Evolutionary conservation across 2,797 vertebrate genomes (phyloP).

Genomic region (Ispidina picta): DNA sequence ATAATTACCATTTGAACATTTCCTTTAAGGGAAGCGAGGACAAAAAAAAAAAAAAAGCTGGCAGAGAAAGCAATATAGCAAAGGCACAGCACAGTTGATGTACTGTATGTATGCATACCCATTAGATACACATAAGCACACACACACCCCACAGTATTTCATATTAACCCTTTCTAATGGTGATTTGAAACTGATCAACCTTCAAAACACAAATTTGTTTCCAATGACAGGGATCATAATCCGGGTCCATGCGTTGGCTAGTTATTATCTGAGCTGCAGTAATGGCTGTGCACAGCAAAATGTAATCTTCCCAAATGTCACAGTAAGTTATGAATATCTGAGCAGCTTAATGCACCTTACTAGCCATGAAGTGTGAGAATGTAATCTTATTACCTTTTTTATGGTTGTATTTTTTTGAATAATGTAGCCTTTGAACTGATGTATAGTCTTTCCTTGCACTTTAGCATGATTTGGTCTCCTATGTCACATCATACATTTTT

Average conservation of each 20-base stretch:
- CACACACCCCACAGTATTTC: conserved; percentile 33
- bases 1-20: conserved; percentile 67
- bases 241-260: conserved; percentile 71
- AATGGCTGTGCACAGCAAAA: conserved; percentile 81
- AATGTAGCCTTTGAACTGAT: conserved; percentile 83
- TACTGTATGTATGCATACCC: conserved; percentile 70
- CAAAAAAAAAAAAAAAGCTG: conserved; percentile 27
- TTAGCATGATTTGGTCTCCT: conserved; percentile 83
- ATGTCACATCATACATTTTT: conserved; percentile 76
- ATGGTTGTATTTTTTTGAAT: conserved; percentile 86
- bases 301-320: conserved; percentile 86
- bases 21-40: conserved; percentile 59
- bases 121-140: conserved; percentile 66
- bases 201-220: conserved; percentile 84
- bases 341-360: conserved; percentile 84
- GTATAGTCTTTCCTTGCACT: conserved; percentile 82
- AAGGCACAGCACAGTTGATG: conserved; percentile 62
- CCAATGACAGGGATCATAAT: conserved; percentile 81
- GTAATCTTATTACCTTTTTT: conserved; percentile 87
- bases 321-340: conserved; percentile 86
- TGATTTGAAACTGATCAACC: conserved; percentile 82
- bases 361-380: conserved; percentile 84
- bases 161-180: conserved; percentile 82
- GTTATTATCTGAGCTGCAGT: conserved; percentile 81
- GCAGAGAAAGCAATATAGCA: conserved; percentile 50